Evolutionary conservation across 2,888 invertebrate genomes (phyloP), one percentile per base, ranked within the genome.

Genomic region (Drosophila colorata): DNA sequence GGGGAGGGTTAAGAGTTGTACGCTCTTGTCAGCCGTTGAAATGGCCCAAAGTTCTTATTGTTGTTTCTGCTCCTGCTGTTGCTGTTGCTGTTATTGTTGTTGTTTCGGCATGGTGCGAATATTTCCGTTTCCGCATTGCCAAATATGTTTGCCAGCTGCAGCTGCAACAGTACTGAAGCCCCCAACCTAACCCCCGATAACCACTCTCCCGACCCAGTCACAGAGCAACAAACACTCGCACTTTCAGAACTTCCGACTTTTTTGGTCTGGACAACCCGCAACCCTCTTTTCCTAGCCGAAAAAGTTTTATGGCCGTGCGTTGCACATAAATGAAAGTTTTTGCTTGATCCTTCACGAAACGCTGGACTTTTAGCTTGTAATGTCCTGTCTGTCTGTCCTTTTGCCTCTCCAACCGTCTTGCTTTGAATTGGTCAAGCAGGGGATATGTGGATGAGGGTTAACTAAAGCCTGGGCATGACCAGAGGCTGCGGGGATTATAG

Each of bases 41-140:
- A 82, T 76, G 79, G 81, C 75, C 60, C 68, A 58, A 82, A 86
- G 84, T 84, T 78, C 66, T 80, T 61, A 70, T 65, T 79, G 65
- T 66, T 69, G 60, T 60, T 55, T 14, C 14, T 33, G 31, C 11
- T 31, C 8, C 9, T 51, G 14, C 16, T 57, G 28, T 37, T 44
- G 61, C 47, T 65, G 51, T 40, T 47, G 63, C 46, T 64, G 43
- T 43, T 64, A 55, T 16, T 64, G 63, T 65, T 83, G 85, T 78
- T 85, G 86, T 80, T 82, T 78, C 69, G 70, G 67, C 80, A 70
- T 86, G 77, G 88, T 87, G 89, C 80, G 87, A 89, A 88, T 88
- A 88, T 88, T 88, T 88, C 88, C 89, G 85, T 74, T 89, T 89
- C 89, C 85, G 89, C 78, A 83, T 83, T 78, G 82, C 85, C 83